Evolutionary conservation across 2,113 vertebrate genomes (phyloP).

Genomic region (Conger conger): DNA sequence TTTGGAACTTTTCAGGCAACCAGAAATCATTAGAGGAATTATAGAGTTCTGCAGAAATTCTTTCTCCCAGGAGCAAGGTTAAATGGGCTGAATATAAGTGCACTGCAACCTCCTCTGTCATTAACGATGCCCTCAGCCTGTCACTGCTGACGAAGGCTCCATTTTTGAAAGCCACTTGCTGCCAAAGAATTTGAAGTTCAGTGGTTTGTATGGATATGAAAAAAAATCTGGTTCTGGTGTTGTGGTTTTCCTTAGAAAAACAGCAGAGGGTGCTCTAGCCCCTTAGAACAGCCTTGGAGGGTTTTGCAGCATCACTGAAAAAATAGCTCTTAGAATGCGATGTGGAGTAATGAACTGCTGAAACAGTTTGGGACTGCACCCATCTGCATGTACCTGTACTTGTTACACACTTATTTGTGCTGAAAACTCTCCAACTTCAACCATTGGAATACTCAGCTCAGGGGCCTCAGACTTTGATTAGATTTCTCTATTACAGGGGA

Average conservation of each 20-base stretch:
- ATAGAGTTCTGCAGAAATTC: neutral
- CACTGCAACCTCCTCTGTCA: neutral
- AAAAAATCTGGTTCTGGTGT: neutral
- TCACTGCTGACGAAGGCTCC: neutral
- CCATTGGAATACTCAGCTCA: constrained; percentile 42
- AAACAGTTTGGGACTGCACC: constrained; percentile 39
- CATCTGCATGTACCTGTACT: constrained; percentile 52
- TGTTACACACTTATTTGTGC: constrained; percentile 64
- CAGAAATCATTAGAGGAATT: neutral
- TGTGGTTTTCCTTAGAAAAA: neutral
- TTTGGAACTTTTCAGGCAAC: neutral
- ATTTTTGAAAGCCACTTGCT: neutral
- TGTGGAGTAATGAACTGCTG: constrained; percentile 47
- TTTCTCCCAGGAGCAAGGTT: neutral
- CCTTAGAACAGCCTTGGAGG: neutral
- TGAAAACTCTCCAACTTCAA: constrained; percentile 54
- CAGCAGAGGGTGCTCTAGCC: neutral
- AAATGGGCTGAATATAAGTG: neutral
- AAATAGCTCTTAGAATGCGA: neutral
- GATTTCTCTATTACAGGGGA: too few relatives aligned
- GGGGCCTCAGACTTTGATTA: constrained; percentile 48
- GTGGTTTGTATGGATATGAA: neutral
- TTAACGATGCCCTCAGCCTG: neutral
- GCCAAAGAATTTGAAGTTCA: neutral
- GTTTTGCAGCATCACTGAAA: neutral